Conservation (phyloP, 2,888 invertebrate genomes). For the Sminthurides aquaticus region DNA sequence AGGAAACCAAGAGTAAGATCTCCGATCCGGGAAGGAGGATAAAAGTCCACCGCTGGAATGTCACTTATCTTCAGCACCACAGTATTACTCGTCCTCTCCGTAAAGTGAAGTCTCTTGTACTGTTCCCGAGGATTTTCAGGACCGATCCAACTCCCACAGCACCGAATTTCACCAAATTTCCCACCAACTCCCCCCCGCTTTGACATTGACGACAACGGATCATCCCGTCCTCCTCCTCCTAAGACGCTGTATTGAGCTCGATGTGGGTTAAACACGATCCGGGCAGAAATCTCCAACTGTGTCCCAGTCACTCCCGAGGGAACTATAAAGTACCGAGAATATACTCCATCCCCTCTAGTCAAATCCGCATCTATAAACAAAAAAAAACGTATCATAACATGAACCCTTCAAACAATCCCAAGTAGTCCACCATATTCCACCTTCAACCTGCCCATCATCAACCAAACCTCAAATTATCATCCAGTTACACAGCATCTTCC, state of each 20-base stretch:
- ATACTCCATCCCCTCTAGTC: slow-evolving; percentile 59
- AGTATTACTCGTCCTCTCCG: slow-evolving; percentile 38
- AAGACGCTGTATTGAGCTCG: slow-evolving; percentile 38
- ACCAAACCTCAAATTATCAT: background rate
- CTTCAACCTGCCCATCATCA: background rate
- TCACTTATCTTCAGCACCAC: slow-evolving; percentile 37
- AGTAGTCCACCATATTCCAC: background rate
- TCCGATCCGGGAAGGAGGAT: slow-evolving; percentile 52
- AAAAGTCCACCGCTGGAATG: slow-evolving; percentile 36
- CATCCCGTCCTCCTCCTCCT: slow-evolving; percentile 20
- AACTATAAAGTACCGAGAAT: slow-evolving; percentile 55
- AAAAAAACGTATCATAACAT: background rate
- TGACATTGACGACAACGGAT: background rate
- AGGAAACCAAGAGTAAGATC: slow-evolving; percentile 50
- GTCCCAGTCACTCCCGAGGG: slow-evolving; percentile 38
- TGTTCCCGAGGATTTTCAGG: slow-evolving; percentile 40
- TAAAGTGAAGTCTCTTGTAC: slow-evolving; percentile 41
- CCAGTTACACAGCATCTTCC: background rate
- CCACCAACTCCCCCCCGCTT: background rate
- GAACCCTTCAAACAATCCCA: background rate
- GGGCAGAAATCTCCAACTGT: slow-evolving; percentile 38
- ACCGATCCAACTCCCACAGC: slow-evolving; percentile 37
- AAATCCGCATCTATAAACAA: slow-evolving; percentile 55
- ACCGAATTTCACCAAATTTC: slow-evolving; percentile 19
- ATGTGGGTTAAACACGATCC: slow-evolving; percentile 40